Base-by-base conservation (phyloP, 2,113 vertebrate species). In the Amphiprion percula region DNA sequence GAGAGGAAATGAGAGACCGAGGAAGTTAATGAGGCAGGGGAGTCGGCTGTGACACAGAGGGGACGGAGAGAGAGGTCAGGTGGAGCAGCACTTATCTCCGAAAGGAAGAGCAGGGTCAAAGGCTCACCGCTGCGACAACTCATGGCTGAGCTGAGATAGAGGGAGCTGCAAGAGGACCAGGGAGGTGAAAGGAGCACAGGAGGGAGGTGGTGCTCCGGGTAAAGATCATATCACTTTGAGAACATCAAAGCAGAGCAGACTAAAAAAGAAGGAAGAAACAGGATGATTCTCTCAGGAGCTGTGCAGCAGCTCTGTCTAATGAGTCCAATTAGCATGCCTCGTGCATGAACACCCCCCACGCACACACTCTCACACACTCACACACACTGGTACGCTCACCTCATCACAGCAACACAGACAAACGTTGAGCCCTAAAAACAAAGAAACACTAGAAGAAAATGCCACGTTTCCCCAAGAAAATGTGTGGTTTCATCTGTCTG, bases 311-410 rank as follows among this genome's bases (percentile, higher is more conserved):
- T 85, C 85, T 17, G 65, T 53, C 83, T 93, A 92, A 93, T 92
- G 90, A 93, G 90, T 89, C 78, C 90, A 92, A 92, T 92, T 93
- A 93, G 83, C 74, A 82, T 88, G 84, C 70, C 68, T 24, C 19
- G 26, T 54, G 69, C 81, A 78, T 67, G 39, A 77, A 78, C 80
- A 39, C 78, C 59, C 80, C 59, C 69, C 19, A 17, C 63, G 33
- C 67, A 56, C 68, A 7, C 62, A 12, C 54, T 24, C 21, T 1
- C 21, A 21, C 58, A 44, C 66, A 41, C 54, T 24, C 72, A 26
- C 58, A 44, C 46, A 46, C 33, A 26, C 68, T 30, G 67, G 37
- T 39, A 10, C 65, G 44, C 75, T 33, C 26, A 19, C 17, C 5
- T 26, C 79, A 78, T 72, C 69, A 47, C 82, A 64, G 39, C 23